Evolutionary conservation across 2,888 invertebrate genomes (phyloP), one percentile per base, ranked within the genome.

Genomic region (Diadegma fenestrale): DNA sequence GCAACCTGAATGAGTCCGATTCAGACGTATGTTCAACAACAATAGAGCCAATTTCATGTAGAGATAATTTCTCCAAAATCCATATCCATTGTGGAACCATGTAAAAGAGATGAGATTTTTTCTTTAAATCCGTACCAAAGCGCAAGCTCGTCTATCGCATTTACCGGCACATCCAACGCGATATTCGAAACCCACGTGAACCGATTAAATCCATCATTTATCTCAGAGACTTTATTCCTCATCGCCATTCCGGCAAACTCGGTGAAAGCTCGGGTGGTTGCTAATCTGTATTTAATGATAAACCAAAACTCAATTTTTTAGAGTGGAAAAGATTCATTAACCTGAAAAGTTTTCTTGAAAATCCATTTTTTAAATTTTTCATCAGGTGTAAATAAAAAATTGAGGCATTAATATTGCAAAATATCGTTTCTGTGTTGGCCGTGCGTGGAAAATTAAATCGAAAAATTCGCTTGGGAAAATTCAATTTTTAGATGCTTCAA

Each of bases 181-280:
- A 8, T 43, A 61, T 75, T 75, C 30, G 1, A 10, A 33, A 61
- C 30, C 19, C 48, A 64, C 45, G 45, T 48, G 30, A 63, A 30
- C 19, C 6, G 43, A 63, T 48, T 43, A 30, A 37, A 75, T 75
- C n/a, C 48, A 12, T 33, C 19, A 63, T 63, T 63, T 45, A 19
- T 73, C 14, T 19, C 63, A 30, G 10, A 7, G 51, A 51, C 37
- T 37, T 37, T 37, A 37, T 37, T 37, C 10, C 10, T 37, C 37
- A 37, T 37, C 37, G 7, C 37, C 0, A 37, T 5, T 37, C 10
- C 37, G 37, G 8, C 37, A 37, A 37, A 37, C 37, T 10, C 37
- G 37, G 37, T 37, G 37, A 37, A 37, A 37, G 37, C 37, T 7
- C 10, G 1, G 1, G 1, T 37, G 10, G 7, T 37, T 5, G 37